Evolutionary conservation across 2,113 vertebrate species (phyloP), one percentile per base, ranked within the genome.

Genomic region (Planiliza haematocheilus): DNA sequence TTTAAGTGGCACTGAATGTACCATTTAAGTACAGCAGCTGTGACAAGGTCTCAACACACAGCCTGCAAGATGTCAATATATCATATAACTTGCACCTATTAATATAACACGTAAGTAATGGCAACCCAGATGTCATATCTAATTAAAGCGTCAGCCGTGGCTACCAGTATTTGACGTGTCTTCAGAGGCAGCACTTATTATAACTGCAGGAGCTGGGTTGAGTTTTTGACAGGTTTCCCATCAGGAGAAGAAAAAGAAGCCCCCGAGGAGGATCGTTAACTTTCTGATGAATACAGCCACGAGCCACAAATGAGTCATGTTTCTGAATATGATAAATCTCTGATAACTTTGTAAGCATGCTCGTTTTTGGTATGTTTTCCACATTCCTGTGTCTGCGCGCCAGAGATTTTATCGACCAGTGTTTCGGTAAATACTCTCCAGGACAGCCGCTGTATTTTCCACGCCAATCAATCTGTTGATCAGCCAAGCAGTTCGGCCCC

Each of bases 231-330:
- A 1, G 34, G n/a, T 72, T 71, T 66, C 46, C 48, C 34, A 59
- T 67, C 56, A 42, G 16, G 24, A 56, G 18, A 49, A 68, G 45
- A 53, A 30, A 64, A 58, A 80, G 52, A 42, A 17, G 2, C 51
- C 20, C 17, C 48, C 24, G 53, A 65, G 49, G 34, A 36, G 36
- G 65, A 43, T 57, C 66, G 13, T 83, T 83, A 70, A 72, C 24
- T 45, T 65, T 67, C 16, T 67, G 36, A 67, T 45, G 55, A 62
- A 64, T 61, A 8, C 7, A 52, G 73, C 50, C 53, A 59, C 0
- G 0, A 43, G 41, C 36, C 49, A 38, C 53, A 46, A 43, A 51
- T 46, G 34, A 68, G 18, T n/a, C 34, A 39, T 21, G 34, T 16
- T 38, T 61, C 10, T 50, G 10, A 34, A 41, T 34, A 10, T 18